phyloP scores from a whole-genome alignment of 1,140 invertebrate species.

The Orchesella cincta region DNA sequence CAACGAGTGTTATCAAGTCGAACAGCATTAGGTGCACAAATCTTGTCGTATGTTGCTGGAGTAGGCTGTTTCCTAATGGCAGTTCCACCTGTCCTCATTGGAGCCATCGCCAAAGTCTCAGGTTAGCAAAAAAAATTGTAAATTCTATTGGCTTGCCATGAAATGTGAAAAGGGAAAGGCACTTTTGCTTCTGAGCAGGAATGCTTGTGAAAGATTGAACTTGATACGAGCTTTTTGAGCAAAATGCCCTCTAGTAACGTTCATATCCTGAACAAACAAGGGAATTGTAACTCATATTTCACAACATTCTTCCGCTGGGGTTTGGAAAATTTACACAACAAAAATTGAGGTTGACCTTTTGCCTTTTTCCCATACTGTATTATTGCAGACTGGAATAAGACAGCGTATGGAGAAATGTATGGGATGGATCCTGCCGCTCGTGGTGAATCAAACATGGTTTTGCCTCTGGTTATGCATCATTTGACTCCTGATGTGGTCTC shows the following conservation, averaged over 20 bases:
- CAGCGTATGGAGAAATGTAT: slow-evolving; percentile 58
- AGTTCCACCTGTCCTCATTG: slow-evolving; percentile 73
- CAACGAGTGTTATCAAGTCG: slow-evolving; percentile 78
- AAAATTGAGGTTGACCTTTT: too few relatives aligned
- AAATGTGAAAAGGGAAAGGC: too few relatives aligned
- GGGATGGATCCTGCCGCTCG: slow-evolving; percentile 56
- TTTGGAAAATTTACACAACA: too few relatives aligned
- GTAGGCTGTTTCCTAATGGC: slow-evolving; percentile 74
- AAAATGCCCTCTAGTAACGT: too few relatives aligned
- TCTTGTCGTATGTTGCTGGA: slow-evolving; percentile 73
- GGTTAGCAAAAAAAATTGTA: slow-evolving; percentile 59
- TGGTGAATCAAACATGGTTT: slow-evolving; percentile 63
- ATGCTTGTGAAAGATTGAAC: too few relatives aligned
- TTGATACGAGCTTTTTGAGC: too few relatives aligned
- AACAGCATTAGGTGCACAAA: slow-evolving; percentile 68
- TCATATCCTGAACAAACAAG: too few relatives aligned
- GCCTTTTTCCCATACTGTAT: too few relatives aligned
- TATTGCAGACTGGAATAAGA: slow-evolving; percentile 68
- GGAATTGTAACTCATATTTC: too few relatives aligned
- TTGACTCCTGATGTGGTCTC: slow-evolving; percentile 69
- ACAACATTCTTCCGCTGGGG: too few relatives aligned
- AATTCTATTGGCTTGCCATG: too few relatives aligned
- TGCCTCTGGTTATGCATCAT: slow-evolving; percentile 74
- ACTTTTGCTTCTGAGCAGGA: too few relatives aligned
- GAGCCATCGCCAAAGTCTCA: slow-evolving; percentile 70